phyloP scores from a whole-genome alignment of 2,113 vertebrate genomes.

The Aptenodytes forsteri region DNA sequence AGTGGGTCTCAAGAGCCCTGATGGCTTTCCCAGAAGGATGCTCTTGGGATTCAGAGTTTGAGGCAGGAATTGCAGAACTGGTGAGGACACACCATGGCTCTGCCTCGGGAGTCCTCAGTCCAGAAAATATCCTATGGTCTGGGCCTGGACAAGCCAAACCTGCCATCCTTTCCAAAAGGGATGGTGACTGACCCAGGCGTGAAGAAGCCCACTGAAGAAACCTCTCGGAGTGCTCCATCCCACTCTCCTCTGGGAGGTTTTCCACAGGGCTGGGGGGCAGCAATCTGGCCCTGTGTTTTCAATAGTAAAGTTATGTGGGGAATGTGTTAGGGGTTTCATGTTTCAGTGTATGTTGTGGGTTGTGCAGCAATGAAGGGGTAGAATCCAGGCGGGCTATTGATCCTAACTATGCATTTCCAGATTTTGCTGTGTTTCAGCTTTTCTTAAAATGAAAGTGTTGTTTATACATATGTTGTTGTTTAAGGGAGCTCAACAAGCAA shows the following conservation, averaged over 20 bases:
- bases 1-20: neutral
- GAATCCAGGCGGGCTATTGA: neutral
- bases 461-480: neutral
- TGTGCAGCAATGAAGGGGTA: neutral
- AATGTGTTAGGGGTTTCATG: constrained; percentile 52
- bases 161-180: neutral
- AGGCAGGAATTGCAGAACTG: neutral
- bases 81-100: neutral
- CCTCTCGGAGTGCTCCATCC: neutral
- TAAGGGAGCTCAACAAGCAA: neutral
- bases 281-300: constrained; percentile 16
- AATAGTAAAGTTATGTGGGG: constrained; percentile 49
- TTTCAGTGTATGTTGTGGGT: constrained; percentile 23
- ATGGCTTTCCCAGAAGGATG: neutral
- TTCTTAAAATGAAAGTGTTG: neutral
- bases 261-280: neutral
- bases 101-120: neutral
- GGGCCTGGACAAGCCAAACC: neutral
- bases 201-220: neutral
- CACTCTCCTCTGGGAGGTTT: neutral
- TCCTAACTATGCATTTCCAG: neutral
- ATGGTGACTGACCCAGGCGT: rapidly evolving
- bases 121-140: neutral
- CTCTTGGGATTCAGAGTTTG: neutral
- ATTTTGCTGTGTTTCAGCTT: neutral